Percentiles rank a stretch among this genome's conserved stretches.
Evolutionary conservation across 2,113 vertebrate species (phyloP).

Genomic region (Nettapus auritus): DNA sequence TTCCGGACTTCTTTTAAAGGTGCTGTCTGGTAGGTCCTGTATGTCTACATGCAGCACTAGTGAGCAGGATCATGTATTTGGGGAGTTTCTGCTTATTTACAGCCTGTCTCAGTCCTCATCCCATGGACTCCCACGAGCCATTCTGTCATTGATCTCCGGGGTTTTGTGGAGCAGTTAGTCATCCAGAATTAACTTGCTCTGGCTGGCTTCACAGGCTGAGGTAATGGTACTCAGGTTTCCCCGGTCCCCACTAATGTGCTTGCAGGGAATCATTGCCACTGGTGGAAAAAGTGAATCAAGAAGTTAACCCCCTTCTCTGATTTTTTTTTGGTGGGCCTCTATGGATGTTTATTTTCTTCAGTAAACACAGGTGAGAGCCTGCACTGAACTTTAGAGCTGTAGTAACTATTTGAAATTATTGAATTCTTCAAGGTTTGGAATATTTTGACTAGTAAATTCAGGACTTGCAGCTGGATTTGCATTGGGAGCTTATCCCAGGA

Average conservation of each 20-base stretch:
- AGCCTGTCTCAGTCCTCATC: background rate
- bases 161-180: background rate
- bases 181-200: background rate
- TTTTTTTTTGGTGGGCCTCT: background rate
- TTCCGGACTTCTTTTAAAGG: background rate
- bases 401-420: background rate
- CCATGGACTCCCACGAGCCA: background rate
- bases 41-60: background rate
- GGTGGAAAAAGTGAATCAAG: background rate
- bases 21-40: background rate
- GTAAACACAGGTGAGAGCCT: background rate
- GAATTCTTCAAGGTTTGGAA: background rate
- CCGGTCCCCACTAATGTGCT: background rate
- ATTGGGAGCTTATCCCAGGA: background rate
- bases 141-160: background rate
- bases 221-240: background rate
- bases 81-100: background rate
- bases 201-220: background rate
- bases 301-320: background rate
- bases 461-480: background rate
- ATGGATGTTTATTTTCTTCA: background rate
- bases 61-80: background rate
- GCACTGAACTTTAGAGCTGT: background rate
- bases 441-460: background rate
- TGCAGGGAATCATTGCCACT: background rate